Evolutionary conservation across 2,888 invertebrate genomes (phyloP), one percentile per base, ranked within the genome.

Genomic region (Auanema freiburgensis): DNA sequence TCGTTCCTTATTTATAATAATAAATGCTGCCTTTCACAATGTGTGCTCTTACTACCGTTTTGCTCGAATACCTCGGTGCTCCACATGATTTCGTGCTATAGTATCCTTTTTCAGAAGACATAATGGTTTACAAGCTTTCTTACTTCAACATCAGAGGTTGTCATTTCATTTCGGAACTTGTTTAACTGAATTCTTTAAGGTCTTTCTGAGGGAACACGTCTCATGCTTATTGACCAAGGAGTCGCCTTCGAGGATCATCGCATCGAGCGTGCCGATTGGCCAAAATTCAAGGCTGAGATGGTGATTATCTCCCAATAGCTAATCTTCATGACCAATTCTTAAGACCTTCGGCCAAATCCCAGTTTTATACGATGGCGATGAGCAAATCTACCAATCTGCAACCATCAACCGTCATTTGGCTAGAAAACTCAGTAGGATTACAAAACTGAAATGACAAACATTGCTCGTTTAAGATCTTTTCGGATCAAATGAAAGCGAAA

Each of bases 331-430:
- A 50, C 16, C 50, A 50, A 25, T 14, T 44, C 18, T 51, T 66
- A 67, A 77, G 77, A 57, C 59, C 16, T 74, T 78, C 66, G 77
- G 77, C 14, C 75, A 76, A 51, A 59, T 71, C n/a, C 77, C 77
- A 14, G 69, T 67, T 55, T 69, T 77, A 14, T 49, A 60, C 18
- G 66, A 68, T 2, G 75, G 70, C 3, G 72, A 71, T 52, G 63
- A 69, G 56, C 69, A 71, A 58, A 67, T 77, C 59, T 67, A 67
- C 21, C 76, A 78, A 55, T 69, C 76, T 2, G 77, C 76, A 18
- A 74, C 77, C 41, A 76, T 78, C 65, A 58, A 76, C 46, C 73
- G 77, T 53, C 77, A 78, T 54, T 63, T 78, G 50, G 77, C 63
- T n/a, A 61, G 77, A 21, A 57, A 71, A 25, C 66, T 72, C 60